Base-by-base conservation (phyloP, 2,888 invertebrate genomes). In the Arrhopalites spinosus region DNA sequence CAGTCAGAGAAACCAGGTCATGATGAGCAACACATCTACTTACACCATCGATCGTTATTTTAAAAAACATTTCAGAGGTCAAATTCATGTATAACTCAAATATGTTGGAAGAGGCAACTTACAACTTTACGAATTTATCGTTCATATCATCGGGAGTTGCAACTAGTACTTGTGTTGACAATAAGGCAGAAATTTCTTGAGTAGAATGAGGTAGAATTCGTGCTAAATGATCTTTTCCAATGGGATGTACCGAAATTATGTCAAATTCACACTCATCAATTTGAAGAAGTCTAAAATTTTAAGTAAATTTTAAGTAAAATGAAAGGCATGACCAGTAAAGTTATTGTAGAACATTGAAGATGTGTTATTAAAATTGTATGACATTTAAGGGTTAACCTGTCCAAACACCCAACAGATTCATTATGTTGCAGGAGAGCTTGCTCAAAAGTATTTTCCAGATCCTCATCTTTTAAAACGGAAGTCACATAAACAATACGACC, bases 1-100 rank as follows among this genome's bases (percentile, higher is more conserved):
- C 98, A 0, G 98, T 98, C 0, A 98, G 99, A 76, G 94, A 95
- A 0, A 96, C 93, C 64, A 99, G 88, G 85, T 93, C 91, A 83
- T 95, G 98, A 85, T 98, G 97, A 2, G 91, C 30, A 15, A 72
- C 69, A 73, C 80, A 79, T 45, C 82, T 82, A 43, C n/a, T 36
- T 56, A 29, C 45, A 13, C 3, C 11, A n/a, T n/a, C n/a, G n/a
- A n/a, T n/a, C n/a, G n/a, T n/a, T n/a, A n/a, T n/a, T n/a, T n/a
- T n/a, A n/a, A n/a, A n/a, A n/a, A n/a, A n/a, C n/a, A n/a, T n/a
- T n/a, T n/a, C n/a, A n/a, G n/a, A n/a, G n/a, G n/a, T n/a, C n/a
- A n/a, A n/a, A n/a, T n/a, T n/a, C n/a, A n/a, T n/a, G n/a, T n/a
- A n/a, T n/a, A n/a, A n/a, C n/a, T n/a, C n/a, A n/a, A n/a, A n/a